Evolutionary conservation across 2,113 vertebrate species (phyloP).

Genomic region (Furnarius figulus): DNA sequence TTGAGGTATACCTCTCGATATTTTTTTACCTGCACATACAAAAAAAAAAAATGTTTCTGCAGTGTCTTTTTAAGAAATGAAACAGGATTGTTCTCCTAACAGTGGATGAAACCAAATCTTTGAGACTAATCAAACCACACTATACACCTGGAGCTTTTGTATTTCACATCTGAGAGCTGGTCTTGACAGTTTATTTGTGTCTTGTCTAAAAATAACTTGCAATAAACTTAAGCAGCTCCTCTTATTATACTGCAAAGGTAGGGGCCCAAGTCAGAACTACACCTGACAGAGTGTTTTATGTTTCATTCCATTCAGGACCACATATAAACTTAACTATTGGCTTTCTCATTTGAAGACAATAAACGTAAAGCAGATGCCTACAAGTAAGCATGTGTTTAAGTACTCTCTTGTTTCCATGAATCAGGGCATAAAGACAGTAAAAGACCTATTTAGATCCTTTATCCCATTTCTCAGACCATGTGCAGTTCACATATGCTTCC

Average conservation of each 20-base stretch:
- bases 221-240: background rate
- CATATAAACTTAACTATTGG: slow-evolving; percentile 2
- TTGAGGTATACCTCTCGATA: background rate
- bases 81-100: background rate
- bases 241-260: background rate
- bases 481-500: slow-evolving; percentile 17
- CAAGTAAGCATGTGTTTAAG: slow-evolving; percentile 35
- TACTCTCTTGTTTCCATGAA: slow-evolving; percentile 44
- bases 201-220: background rate
- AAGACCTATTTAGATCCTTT: slow-evolving; percentile 29
- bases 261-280: background rate
- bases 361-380: slow-evolving; percentile 22
- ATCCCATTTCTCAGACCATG: slow-evolving; percentile 10
- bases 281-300: background rate
- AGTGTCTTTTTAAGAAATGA: background rate
- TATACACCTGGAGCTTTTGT: background rate
- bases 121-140: background rate
- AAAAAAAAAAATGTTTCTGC: background rate
- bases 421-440: slow-evolving; percentile 36
- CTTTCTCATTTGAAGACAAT: slow-evolving; percentile 30
- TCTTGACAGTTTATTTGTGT: background rate
- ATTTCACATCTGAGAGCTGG: background rate
- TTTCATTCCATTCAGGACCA: background rate
- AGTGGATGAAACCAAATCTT: background rate
- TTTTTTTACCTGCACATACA: background rate